A percentile compares a stretch with the other conserved stretches of the same genome.
Conservation (phyloP, 1,140 invertebrate genomes). For the Papilio xuthus region DNA sequence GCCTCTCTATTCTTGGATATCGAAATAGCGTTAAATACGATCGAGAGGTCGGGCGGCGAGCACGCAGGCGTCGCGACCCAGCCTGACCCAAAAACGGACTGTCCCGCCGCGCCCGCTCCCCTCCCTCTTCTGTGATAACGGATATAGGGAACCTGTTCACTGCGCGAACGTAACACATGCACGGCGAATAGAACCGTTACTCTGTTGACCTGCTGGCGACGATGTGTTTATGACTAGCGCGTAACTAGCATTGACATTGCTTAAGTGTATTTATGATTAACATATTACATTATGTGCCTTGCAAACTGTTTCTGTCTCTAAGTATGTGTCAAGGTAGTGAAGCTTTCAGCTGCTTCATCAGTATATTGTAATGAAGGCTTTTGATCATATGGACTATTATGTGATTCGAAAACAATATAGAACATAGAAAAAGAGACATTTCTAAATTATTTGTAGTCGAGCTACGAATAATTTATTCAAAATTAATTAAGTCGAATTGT, state of each 20-base stretch:
- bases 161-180: slow-evolving; percentile 56
- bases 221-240: slow-evolving; percentile 15
- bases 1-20: slow-evolving; percentile 75
- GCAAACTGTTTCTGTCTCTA: background rate
- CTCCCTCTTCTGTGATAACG: slow-evolving; percentile 57
- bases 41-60: slow-evolving; percentile 56
- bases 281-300: slow-evolving; percentile 11
- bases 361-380: background rate
- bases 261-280: slow-evolving; percentile 36
- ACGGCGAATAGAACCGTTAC: slow-evolving; percentile 61
- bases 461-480: background rate
- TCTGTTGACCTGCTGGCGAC: slow-evolving; percentile 49
- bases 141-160: slow-evolving; percentile 71
- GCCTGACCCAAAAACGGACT: slow-evolving; percentile 77
- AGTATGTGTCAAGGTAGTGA: background rate
- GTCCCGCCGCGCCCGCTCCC: slow-evolving; percentile 58
- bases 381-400: background rate
- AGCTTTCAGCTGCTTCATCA: background rate
- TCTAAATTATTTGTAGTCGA: background rate
- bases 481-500: background rate
- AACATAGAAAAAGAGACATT: background rate
- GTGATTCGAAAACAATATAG: background rate
- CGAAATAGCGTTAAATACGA: slow-evolving; percentile 67
- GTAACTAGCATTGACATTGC: slow-evolving; percentile 42
- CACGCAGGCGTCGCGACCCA: slow-evolving; percentile 79